Evolutionary conservation across 2,113 vertebrate genomes (phyloP).

Genomic region (Colistium nudipinnis): DNA sequence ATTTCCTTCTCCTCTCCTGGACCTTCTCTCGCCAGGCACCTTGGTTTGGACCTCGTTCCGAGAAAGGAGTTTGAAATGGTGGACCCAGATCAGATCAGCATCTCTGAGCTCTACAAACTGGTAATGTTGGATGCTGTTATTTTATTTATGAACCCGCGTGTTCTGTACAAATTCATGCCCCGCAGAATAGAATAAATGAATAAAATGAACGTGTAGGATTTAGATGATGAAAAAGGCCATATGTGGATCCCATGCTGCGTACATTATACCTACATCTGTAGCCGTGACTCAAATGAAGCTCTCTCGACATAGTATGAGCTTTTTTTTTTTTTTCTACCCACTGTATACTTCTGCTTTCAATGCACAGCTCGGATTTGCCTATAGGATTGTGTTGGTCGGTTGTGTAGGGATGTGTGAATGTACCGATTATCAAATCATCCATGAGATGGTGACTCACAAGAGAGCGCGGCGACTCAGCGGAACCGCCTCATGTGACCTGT

Average conservation of each 20-base stretch:
- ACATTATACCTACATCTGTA: conserved; percentile 23
- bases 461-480: conserved; percentile 45
- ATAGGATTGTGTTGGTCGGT: conserved; percentile 40
- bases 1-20: not conserved
- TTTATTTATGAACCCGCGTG: conserved; percentile 32
- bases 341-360: not conserved
- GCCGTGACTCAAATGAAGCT: conserved; percentile 15
- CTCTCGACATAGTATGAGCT: conserved; percentile 1
- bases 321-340: conserved; percentile 17
- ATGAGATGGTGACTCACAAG: conserved; percentile 63
- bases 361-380: conserved; percentile 21
- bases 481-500: conserved; percentile 45
- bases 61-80: conserved; percentile 98
- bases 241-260: conserved; percentile 18
- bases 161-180: not conserved
- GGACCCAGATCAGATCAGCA: conserved; percentile 96
- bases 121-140: conserved; percentile 74
- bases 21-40: conserved; percentile 82
- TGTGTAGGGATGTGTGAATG: conserved; percentile 62
- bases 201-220: conserved; percentile 11
- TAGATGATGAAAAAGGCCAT: conserved; percentile 30
- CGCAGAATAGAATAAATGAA: conserved; percentile 18
- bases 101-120: conserved; percentile 98
- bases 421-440: conserved; percentile 70
- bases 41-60: conserved; percentile 95